Evolutionary conservation across 30 jellyfish, hydroid and myxozoan species (phyloP).

Genomic region (Mastigias papua): DNA sequence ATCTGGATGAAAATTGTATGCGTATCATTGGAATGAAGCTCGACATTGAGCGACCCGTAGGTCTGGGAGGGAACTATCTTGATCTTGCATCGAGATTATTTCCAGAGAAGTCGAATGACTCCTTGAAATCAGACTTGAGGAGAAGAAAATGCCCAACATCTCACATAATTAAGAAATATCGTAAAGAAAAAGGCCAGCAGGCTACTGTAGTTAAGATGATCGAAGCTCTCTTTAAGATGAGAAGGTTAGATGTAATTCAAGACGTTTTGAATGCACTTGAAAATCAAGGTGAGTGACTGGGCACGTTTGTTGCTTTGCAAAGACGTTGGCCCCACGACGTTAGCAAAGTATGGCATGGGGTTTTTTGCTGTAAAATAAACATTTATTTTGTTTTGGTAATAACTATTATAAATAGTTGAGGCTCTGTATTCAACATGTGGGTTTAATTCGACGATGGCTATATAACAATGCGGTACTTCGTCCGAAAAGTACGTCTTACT

Average conservation of each 20-base stretch:
- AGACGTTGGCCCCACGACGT: too few species aligned
- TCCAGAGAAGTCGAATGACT: constrained; percentile 24
- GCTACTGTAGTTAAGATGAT: constrained; percentile 41
- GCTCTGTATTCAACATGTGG: too few species aligned
- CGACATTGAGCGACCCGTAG: constrained; percentile 40
- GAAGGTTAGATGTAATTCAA: constrained; percentile 40
- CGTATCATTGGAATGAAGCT: constrained; percentile 19
- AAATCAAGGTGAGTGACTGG: neutral
- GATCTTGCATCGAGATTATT: constrained; percentile 58
- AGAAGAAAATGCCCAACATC: constrained; percentile 46
- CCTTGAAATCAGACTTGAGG: neutral
- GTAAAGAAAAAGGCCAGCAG: constrained; percentile 19
- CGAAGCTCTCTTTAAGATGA: constrained; percentile 26
- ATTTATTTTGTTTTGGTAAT: too few species aligned
- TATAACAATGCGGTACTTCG: too few species aligned
- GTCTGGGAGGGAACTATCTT: constrained; percentile 30
- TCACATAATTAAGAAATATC: constrained; percentile 16
- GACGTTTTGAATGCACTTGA: neutral
- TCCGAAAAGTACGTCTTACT: too few species aligned
- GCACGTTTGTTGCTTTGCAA: too few species aligned
- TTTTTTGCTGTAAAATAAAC: too few species aligned
- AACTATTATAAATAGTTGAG: too few species aligned
- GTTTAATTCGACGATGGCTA: too few species aligned
- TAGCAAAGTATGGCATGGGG: too few species aligned
- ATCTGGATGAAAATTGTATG: neutral